Percentiles rank a stretch among this genome's conserved stretches.
Evolutionary conservation across 1,140 invertebrate species (phyloP).

Genomic region (Lethocerus indicus): DNA sequence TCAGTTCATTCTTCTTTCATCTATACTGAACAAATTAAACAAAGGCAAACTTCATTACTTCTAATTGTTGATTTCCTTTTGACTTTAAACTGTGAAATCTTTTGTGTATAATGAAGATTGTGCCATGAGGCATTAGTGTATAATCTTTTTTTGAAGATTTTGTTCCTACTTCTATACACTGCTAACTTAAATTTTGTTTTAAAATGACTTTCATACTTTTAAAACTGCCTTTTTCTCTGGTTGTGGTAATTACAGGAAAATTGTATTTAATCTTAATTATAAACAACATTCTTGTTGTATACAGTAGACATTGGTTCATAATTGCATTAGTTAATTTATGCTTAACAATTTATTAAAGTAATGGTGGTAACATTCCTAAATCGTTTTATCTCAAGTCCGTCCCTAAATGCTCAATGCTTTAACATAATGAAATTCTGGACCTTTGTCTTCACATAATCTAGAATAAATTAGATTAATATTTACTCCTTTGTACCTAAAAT

Average conservation of each 20-base stretch:
- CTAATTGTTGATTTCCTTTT: not conserved
- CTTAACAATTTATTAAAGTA: not conserved
- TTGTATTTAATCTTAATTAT: not conserved
- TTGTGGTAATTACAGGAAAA: not conserved
- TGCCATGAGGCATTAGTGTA: not conserved
- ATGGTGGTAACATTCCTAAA: not conserved
- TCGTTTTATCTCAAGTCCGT: not conserved
- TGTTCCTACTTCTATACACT: not conserved
- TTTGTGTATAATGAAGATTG: not conserved
- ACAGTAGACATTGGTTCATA: slow-evolving; percentile 11
- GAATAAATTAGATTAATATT: no score
- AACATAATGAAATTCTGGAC: slow-evolving; percentile 10
- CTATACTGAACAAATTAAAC: not conserved
- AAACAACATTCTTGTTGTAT: slow-evolving; percentile 1
- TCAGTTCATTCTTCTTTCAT: not conserved
- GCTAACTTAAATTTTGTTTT: not conserved
- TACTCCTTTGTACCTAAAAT: no score
- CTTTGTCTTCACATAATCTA: slow-evolving; percentile 7
- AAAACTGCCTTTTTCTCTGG: not conserved
- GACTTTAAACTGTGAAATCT: not conserved
- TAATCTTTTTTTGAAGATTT: not conserved
- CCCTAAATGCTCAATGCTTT: not conserved
- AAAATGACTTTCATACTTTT: not conserved
- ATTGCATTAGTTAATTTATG: slow-evolving; percentile 3
- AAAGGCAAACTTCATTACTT: not conserved